These are phyloP conservation scores for Apodemus speciosus DNA, from an alignment of 2,113 vertebrate genomes.

Conservation along the genomic window DNA sequence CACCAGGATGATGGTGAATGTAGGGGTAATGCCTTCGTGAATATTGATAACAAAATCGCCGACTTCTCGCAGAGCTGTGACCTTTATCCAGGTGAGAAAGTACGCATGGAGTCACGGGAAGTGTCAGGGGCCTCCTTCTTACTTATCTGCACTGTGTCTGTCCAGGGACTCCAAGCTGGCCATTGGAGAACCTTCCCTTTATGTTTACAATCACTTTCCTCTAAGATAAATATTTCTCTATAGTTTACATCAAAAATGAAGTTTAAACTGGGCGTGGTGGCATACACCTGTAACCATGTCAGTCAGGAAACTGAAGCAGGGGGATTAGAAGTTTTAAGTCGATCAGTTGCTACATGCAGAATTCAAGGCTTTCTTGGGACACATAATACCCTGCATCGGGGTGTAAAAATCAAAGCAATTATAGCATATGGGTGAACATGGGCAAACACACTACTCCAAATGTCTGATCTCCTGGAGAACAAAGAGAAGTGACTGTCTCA, in stretches of 20 bases:
- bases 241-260: too few relatives aligned
- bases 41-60: background rate
- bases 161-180: too few relatives aligned
- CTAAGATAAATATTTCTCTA: too few relatives aligned
- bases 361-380: background rate
- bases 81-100: slow-evolving; percentile 73
- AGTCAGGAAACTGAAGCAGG: too few relatives aligned
- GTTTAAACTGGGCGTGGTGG: too few relatives aligned
- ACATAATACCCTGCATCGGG: background rate
- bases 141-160: background rate
- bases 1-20: slow-evolving; percentile 86
- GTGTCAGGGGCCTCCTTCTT: too few relatives aligned
- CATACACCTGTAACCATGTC: too few relatives aligned
- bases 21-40: slow-evolving; percentile 50
- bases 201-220: too few relatives aligned
- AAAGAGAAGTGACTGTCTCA: background rate
- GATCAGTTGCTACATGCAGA: background rate
- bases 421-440: background rate
- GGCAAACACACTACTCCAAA: background rate
- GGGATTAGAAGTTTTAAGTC: background rate
- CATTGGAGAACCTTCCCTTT: too few relatives aligned
- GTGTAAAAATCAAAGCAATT: background rate
- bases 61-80: slow-evolving; percentile 62
- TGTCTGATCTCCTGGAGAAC: background rate
- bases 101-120: rapidly evolving